These are phyloP conservation scores for Belonocnema kinseyi DNA, from an alignment of 1,140 invertebrate species.

Conservation along the genomic window DNA sequence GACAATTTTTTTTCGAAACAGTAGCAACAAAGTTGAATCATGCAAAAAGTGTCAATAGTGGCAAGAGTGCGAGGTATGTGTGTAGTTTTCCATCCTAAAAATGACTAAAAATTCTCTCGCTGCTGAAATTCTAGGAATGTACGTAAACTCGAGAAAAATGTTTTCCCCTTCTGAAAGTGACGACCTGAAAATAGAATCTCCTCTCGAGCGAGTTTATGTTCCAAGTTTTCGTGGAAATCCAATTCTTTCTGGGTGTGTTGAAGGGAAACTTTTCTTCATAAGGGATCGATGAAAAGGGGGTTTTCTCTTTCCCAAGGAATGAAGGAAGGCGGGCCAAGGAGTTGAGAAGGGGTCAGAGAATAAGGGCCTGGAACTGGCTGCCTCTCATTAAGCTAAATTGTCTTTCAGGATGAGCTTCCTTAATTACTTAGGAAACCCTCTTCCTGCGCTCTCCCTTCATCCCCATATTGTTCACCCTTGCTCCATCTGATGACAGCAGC, in stretches of 20 bases:
- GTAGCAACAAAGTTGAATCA: too few relatives aligned
- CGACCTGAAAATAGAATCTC: constrained; percentile 13
- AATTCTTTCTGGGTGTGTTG: constrained; percentile 14
- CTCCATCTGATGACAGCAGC: not conserved
- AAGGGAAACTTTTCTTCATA: constrained; percentile 7
- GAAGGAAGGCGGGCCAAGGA: constrained; percentile 39
- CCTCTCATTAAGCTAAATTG: constrained; percentile 73
- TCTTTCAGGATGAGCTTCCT: constrained; percentile 71
- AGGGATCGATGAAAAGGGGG: constrained; percentile 32
- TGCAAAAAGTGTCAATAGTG: too few relatives aligned
- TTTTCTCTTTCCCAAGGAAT: constrained; percentile 30
- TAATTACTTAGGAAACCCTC: constrained; percentile 62
- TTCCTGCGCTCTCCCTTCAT: not conserved
- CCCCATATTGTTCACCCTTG: not conserved
- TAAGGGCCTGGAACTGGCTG: constrained; percentile 60
- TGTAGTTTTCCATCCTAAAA: not conserved
- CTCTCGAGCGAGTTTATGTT: constrained; percentile 12
- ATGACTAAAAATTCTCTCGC: not conserved
- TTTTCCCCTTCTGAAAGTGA: constrained; percentile 19
- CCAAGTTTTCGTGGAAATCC: constrained; percentile 30
- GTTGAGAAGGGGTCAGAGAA: constrained; percentile 39
- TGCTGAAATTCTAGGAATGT: constrained; percentile 14
- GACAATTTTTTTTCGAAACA: too few relatives aligned
- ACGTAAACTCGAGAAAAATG: constrained; percentile 25
- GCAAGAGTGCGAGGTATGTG: too few relatives aligned